These are phyloP conservation scores for Pandemis corylana DNA, from an alignment of 2,888 invertebrate species.

Conservation along the genomic window DNA sequence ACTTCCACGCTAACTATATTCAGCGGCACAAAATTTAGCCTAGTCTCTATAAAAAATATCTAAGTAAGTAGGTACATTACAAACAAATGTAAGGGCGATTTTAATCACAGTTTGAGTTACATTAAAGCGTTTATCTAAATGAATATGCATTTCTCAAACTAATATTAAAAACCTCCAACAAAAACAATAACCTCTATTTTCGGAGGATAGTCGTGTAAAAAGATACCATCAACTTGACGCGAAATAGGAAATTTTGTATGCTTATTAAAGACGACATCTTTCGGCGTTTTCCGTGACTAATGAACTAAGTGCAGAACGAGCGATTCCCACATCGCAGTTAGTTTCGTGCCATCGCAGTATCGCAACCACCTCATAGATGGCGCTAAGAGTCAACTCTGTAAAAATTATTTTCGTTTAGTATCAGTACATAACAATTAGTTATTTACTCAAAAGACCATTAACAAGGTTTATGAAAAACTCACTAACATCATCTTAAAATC, in stretches of 20 bases:
- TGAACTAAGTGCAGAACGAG: not conserved
- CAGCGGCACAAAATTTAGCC: not conserved
- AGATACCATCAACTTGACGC: not conserved
- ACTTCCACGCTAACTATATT: no score
- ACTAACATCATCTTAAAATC: no score
- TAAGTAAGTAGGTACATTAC: no score
- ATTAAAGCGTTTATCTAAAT: no score
- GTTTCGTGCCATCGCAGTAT: not conserved
- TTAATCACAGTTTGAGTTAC: no score
- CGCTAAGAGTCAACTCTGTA: not conserved
- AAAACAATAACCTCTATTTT: not conserved
- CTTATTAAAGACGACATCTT: constrained; percentile 25
- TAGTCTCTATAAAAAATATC: not conserved
- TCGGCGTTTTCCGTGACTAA: constrained; percentile 6
- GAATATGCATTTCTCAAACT: no score
- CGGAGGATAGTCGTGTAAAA: no score
- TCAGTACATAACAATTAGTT: no score
- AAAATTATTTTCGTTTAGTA: no score
- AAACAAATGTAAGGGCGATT: no score
- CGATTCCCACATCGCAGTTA: not conserved
- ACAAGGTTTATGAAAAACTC: no score
- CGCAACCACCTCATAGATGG: constrained; percentile 28
- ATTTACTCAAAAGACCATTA: no score
- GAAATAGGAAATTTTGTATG: not conserved
- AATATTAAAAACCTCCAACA: not conserved